Evolutionary conservation across 1,140 invertebrate species (phyloP).

Genomic region (Pygmarrhopalites habei): DNA sequence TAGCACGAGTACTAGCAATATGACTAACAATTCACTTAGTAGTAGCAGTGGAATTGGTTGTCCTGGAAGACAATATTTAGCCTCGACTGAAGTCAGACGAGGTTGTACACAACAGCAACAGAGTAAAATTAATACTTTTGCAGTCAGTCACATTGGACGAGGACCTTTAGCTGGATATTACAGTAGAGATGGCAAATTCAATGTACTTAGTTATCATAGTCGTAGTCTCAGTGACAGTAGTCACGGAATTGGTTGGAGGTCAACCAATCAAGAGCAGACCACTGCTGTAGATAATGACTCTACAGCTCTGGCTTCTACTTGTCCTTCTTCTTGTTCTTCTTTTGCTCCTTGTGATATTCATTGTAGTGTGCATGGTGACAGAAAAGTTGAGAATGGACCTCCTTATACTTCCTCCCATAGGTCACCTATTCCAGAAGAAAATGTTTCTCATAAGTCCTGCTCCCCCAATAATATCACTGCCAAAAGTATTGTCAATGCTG

Average conservation of each 20-base stretch:
- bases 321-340: background rate
- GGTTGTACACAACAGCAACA: no score
- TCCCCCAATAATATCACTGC: constrained; percentile 1
- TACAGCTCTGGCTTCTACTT: background rate
- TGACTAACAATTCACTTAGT: background rate
- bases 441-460: background rate
- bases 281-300: background rate
- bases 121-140: no score
- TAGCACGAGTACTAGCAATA: background rate
- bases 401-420: constrained; percentile 12
- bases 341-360: background rate
- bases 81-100: no score
- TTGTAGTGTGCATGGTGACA: background rate
- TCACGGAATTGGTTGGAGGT: background rate
- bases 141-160: no score
- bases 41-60: background rate
- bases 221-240: constrained; percentile 3
- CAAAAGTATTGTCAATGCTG: background rate
- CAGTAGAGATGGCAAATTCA: background rate
- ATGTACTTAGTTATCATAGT: background rate
- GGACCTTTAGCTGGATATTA: background rate
- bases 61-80: no score
- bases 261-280: background rate
- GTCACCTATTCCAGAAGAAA: constrained; percentile 23
- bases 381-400: constrained; percentile 11